Evolutionary conservation across 23 tunicate species (phyloP).

Genomic region (Styela clava): DNA sequence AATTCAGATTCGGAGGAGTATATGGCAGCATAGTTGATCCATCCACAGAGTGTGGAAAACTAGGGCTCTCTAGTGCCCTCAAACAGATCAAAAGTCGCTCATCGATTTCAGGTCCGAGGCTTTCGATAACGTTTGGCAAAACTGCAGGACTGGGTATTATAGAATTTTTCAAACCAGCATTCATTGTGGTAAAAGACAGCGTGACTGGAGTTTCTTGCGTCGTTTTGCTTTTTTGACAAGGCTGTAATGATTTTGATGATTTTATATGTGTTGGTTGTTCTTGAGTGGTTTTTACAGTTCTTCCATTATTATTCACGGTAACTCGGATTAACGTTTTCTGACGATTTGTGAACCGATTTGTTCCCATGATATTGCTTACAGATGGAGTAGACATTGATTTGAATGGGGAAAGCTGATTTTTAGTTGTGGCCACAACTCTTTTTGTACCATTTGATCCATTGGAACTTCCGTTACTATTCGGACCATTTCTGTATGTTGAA

Average conservation of each 20-base stretch:
- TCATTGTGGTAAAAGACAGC: conserved; percentile 17
- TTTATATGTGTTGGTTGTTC: not conserved
- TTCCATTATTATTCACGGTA: conserved; percentile 43
- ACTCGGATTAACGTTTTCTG: conserved; percentile 58
- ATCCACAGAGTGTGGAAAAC: not conserved
- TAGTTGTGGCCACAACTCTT: not conserved
- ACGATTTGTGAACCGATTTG: conserved; percentile 40
- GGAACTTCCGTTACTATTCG: not conserved
- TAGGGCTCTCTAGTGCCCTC: conserved; percentile 12
- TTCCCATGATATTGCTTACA: not conserved
- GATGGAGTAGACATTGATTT: not conserved
- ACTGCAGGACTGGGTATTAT: conserved; percentile 3
- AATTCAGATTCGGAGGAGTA: not conserved
- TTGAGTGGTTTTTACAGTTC: not conserved
- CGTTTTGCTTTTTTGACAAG: not conserved
- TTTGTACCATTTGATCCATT: not conserved
- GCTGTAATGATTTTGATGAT: not conserved
- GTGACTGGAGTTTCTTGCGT: conserved; percentile 13
- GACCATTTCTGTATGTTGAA: not conserved
- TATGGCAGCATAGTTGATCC: not conserved
- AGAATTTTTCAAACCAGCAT: not conserved
- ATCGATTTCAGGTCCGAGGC: conserved; percentile 2
- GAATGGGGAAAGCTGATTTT: conserved; percentile 3
- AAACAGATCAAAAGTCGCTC: not conserved
- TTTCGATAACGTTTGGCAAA: not conserved